Evolutionary conservation across 1,140 invertebrate genomes (phyloP).

Genomic region (Propsilocerus akamusi): DNA sequence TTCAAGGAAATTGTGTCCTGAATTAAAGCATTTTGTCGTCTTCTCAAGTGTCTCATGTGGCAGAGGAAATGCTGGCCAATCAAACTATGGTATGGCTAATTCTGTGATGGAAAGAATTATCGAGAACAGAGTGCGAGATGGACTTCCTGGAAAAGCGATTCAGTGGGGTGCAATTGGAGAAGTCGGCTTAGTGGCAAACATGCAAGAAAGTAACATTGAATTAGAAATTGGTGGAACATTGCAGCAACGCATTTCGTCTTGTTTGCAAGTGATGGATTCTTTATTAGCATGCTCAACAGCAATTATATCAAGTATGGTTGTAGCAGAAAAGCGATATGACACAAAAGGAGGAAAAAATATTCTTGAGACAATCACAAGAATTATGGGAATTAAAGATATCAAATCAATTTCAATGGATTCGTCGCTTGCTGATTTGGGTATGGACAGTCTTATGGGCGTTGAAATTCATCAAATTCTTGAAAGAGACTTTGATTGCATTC

Average conservation of each 20-base stretch:
- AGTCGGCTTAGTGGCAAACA: too few relatives aligned
- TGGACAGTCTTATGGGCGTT: constrained; percentile 70
- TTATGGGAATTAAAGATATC: constrained; percentile 43
- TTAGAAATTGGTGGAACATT: too few relatives aligned
- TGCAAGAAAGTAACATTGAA: too few relatives aligned
- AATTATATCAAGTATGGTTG: constrained; percentile 34
- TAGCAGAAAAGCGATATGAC: too few relatives aligned
- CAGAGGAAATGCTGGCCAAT: constrained; percentile 67
- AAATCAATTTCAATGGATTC: too few relatives aligned
- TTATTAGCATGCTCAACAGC: constrained; percentile 25
- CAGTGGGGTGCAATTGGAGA: constrained; percentile 17
- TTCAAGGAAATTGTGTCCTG: too few relatives aligned
- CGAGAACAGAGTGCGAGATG: constrained; percentile 29
- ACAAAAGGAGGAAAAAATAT: constrained; percentile 37
- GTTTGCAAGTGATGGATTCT: constrained; percentile 22
- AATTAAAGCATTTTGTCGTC: constrained; percentile 35
- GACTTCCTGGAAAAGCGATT: constrained; percentile 35
- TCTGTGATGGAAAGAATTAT: too few relatives aligned
- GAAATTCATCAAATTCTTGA: constrained; percentile 67
- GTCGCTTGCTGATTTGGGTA: constrained; percentile 68
- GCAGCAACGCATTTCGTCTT: constrained; percentile 38
- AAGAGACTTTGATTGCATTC: constrained; percentile 50
- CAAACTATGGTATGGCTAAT: constrained; percentile 67
- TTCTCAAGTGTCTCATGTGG: too few relatives aligned
- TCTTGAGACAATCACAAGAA: constrained; percentile 33